A percentile compares a stretch with the other conserved stretches of the same genome.
phyloP scores from a whole-genome alignment of 2,797 vertebrate genomes.

The Propithecus perrieri region DNA sequence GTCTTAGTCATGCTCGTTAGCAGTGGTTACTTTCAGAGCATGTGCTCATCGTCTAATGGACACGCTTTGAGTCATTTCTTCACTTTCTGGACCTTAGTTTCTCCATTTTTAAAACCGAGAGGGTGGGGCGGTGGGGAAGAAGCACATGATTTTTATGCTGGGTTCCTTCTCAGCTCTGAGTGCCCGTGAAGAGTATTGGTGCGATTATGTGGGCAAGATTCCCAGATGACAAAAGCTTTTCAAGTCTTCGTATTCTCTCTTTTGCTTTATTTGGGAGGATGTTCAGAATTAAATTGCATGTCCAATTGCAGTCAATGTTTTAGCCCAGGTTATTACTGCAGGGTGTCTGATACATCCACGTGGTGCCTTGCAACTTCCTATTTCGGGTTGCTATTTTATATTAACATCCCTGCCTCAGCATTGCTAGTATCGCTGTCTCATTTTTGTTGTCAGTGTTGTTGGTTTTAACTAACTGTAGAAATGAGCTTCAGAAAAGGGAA shows the following conservation, averaged over 20 bases:
- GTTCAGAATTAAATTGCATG: constrained; percentile 18
- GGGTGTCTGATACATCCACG: neutral
- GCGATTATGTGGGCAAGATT: constrained; percentile 35
- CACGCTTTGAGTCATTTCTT: neutral
- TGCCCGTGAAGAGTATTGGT: constrained; percentile 14
- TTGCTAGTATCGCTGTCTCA: neutral
- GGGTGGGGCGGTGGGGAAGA: neutral
- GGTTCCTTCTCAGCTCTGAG: neutral
- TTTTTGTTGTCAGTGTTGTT: neutral
- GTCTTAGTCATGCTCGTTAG: neutral
- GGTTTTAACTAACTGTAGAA: neutral
- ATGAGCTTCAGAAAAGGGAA: neutral
- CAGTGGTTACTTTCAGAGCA: neutral
- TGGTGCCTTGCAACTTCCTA: neutral
- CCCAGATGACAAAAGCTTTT: constrained; percentile 33
- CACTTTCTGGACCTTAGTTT: neutral
- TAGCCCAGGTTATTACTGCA: neutral
- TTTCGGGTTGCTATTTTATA: neutral
- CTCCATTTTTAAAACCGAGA: neutral
- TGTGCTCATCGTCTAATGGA: neutral
- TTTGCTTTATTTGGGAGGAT: constrained; percentile 22
- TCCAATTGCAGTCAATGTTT: neutral
- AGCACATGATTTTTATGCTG: neutral
- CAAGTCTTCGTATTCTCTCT: constrained; percentile 11
- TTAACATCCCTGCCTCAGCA: neutral